Evolutionary conservation across 2,113 vertebrate genomes (phyloP).

Genomic region (Paracanthobrama guichenoti): DNA sequence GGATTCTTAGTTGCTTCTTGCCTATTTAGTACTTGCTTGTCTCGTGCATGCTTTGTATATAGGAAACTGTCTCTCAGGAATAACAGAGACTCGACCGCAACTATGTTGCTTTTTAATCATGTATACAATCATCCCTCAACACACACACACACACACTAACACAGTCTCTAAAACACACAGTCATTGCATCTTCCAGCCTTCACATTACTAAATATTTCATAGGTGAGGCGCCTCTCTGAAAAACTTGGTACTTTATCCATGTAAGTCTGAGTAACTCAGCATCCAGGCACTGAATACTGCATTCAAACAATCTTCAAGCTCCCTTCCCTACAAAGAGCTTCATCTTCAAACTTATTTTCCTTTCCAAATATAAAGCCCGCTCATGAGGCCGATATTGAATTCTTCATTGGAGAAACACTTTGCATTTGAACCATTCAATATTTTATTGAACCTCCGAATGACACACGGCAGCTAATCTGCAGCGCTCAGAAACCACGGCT

Average conservation of each 20-base stretch:
- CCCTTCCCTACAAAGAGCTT: conserved; percentile 1
- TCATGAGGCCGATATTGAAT: conserved; percentile 33
- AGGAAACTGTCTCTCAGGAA: conserved; percentile 36
- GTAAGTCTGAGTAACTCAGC: conserved; percentile 24
- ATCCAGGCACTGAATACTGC: conserved; percentile 26
- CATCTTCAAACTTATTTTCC: conserved; percentile 39
- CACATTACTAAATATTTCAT: conserved; percentile 46
- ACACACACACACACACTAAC: conserved; percentile 4
- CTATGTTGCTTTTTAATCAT: conserved; percentile 39
- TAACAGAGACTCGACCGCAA: conserved; percentile 34
- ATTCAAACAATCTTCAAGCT: conserved; percentile 26
- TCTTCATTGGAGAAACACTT: conserved; percentile 27
- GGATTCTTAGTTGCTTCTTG: not conserved
- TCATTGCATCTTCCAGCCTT: conserved; percentile 26
- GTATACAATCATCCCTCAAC: conserved; percentile 28
- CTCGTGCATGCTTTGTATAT: conserved; percentile 24
- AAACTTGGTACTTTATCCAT: conserved; percentile 37
- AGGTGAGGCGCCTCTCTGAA: conserved; percentile 18
- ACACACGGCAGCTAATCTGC: conserved; percentile 24
- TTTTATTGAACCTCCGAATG: conserved; percentile 31
- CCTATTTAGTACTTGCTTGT: conserved; percentile 31
- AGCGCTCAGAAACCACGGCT: not conserved
- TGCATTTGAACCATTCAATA: conserved; percentile 34
- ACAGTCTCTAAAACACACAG: conserved; percentile 1
- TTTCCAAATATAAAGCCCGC: conserved; percentile 28